These are phyloP conservation scores for Ypsolopha sequella DNA, from an alignment of 2,888 invertebrate genomes.

Conservation along the genomic window DNA sequence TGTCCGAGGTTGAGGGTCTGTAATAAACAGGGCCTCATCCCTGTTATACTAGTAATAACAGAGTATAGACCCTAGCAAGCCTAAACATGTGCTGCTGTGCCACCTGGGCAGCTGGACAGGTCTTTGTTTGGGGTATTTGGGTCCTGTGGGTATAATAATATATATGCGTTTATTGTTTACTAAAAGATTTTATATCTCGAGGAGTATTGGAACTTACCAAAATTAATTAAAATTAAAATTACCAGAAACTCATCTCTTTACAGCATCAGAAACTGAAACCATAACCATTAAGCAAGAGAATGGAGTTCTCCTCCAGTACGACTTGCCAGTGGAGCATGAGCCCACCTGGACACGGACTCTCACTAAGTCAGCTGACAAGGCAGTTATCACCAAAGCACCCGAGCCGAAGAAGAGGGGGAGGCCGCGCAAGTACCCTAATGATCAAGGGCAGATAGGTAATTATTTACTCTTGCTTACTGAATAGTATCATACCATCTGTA, in stretches of 20 bases:
- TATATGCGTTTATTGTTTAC: no score
- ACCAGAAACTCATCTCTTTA: constrained; percentile 7
- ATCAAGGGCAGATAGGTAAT: constrained; percentile 57
- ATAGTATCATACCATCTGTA: no score
- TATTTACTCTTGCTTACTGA: not conserved
- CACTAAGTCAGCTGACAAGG: constrained; percentile 30
- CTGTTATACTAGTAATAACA: no score
- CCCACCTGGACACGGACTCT: constrained; percentile 50
- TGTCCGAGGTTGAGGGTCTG: no score
- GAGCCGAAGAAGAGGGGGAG: constrained; percentile 51
- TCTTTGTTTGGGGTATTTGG: no score
- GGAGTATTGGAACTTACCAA: no score
- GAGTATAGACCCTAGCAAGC: no score
- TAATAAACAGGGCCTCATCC: no score
- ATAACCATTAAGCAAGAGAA: constrained; percentile 68
- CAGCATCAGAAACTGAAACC: constrained; percentile 46
- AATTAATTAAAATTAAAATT: not conserved
- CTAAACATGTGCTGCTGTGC: no score
- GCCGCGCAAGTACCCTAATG: constrained; percentile 61
- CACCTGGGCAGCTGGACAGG: no score
- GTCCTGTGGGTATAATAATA: no score
- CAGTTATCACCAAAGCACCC: constrained; percentile 54
- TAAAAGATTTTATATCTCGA: no score
- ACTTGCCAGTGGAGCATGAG: constrained; percentile 61
- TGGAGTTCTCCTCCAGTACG: constrained; percentile 59